Percentiles rank a stretch among this genome's conserved stretches.
Conservation (phyloP, 2,888 invertebrate species). For the Vanessa cardui region DNA sequence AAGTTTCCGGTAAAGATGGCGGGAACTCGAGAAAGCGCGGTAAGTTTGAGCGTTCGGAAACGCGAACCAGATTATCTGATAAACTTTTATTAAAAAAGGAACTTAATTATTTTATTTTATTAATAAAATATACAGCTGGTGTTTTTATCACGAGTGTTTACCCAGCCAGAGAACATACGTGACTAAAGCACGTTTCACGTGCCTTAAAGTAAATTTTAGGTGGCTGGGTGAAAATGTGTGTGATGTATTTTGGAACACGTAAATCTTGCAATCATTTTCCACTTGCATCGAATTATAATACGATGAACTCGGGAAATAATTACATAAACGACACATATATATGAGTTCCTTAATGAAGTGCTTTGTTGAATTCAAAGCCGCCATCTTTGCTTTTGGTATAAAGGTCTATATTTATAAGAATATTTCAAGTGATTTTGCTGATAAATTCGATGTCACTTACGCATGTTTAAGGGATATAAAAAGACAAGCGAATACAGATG, state of each 20-base stretch:
- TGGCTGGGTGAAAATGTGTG: conserved; percentile 61
- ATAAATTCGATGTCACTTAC: no score
- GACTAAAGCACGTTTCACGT: conserved; percentile 70
- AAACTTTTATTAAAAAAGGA: background rate
- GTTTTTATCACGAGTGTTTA: conserved; percentile 51
- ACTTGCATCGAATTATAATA: conserved; percentile 52
- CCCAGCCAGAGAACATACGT: conserved; percentile 70
- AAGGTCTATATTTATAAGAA: no score
- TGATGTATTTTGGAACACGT: conserved; percentile 71
- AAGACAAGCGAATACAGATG: background rate
- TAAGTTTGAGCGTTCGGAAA: conserved; percentile 48
- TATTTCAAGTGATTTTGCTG: no score
- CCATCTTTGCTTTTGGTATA: background rate
- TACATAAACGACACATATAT: background rate
- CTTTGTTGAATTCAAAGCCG: background rate
- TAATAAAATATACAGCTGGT: conserved; percentile 11
- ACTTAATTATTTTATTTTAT: conserved; percentile 15
- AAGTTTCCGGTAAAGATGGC: conserved; percentile 58
- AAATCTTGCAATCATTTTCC: conserved; percentile 53
- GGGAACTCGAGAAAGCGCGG: conserved; percentile 58
- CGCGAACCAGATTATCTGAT: background rate
- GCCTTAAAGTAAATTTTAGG: conserved; percentile 73
- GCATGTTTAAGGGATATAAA: background rate
- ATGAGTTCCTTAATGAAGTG: background rate
- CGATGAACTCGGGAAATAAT: conserved; percentile 26